Evolutionary conservation across 1,140 invertebrate species (phyloP), one percentile per base, ranked within the genome.

Genomic region (Trichonephila clavipes): DNA sequence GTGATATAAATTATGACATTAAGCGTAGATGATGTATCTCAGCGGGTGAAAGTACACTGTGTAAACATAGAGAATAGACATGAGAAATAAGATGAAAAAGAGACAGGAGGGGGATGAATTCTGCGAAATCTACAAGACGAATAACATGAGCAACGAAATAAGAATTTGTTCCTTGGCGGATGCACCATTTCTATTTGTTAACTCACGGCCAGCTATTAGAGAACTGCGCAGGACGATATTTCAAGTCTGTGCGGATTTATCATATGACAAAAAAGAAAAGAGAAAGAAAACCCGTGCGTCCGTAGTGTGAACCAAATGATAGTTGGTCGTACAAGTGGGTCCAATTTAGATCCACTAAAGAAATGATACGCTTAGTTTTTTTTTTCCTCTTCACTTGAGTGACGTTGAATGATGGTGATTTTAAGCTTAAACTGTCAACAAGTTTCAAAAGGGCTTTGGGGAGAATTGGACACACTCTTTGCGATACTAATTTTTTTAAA

Each of bases 1-100:
- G 28, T 40, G 24, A 77, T 77, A 40, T 77, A 40, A 77, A 77
- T 77, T 77, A 77, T 18, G 28, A 77, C 69, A 77, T 77, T 28
- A 77, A 77, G 69, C 69, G 10, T 2, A 34, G 69, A 34, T 77
- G 69, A 77, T 77, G 69, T 14, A 77, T 77, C 28, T 24, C 69
- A 77, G 69, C 24, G 69, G 14, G 69, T 77, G 24, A 77, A 34
- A 12, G 24, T 18, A 34, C 28, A 34, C 69, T 69, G 21, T 69
- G 66, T 69, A 69, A 69, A 69, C 66, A 69, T 10, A 8, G 7
- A 69, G n/a, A 16, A 77, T 16, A 77, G 28, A 77, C 28, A 77
- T 5, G 69, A 40, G 69, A 6, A 34, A 77, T 24, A 4, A 16
- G 2, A 77, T 77, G 69, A 77, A 77, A 77, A 77, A 40, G 18